Base-by-base conservation (phyloP, 2,113 vertebrate species). In the Eonycteris spelaea region DNA sequence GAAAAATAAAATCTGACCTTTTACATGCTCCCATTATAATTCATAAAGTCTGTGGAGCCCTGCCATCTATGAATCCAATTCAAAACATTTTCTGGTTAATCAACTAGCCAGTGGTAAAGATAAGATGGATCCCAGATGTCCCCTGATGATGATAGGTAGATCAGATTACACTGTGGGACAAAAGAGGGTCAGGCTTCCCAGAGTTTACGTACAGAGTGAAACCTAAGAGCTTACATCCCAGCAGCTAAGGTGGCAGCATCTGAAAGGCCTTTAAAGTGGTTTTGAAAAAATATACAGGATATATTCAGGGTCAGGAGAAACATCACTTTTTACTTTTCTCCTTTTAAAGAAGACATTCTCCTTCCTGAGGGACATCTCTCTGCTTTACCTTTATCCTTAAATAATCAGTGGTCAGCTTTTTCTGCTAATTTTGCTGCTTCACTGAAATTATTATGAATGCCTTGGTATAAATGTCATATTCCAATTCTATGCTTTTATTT, bases 81-180 rank as follows among this genome's bases (percentile, higher is more conserved):
- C 97, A 98, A 98, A 98, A 98, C 89, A 98, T 96, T 98, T 98
- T 97, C 95, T 97, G 95, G 67, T 97, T 98, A 98, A 98, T 98
- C 97, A 98, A 73, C 87, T 96, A 97, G 96, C 80, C 80, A 95
- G 90, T 95, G 94, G 93, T 97, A 97, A 98, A 98, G 98, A 98
- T 98, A 98, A 97, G 98, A 98, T 98, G 98, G 98, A 97, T 97
- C 98, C 98, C 98, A 98, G 98, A 98, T 98, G 98, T 98, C 92
- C 91, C 88, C 82, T 93, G 89, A 98, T 96, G 95, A 85, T 95
- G 96, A 98, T 40, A 97, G 80, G 95, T 86, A 92, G 96, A 94
- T 98, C 96, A 91, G 87, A 96, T 98, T 98, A 97, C 98, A 97
- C 30, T 26, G 24, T 14, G 40, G 96, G 93, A 98, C 94, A 97